Evolutionary conservation across 2,113 vertebrate genomes (phyloP).

Genomic region (Pachypanchax playfairii): DNA sequence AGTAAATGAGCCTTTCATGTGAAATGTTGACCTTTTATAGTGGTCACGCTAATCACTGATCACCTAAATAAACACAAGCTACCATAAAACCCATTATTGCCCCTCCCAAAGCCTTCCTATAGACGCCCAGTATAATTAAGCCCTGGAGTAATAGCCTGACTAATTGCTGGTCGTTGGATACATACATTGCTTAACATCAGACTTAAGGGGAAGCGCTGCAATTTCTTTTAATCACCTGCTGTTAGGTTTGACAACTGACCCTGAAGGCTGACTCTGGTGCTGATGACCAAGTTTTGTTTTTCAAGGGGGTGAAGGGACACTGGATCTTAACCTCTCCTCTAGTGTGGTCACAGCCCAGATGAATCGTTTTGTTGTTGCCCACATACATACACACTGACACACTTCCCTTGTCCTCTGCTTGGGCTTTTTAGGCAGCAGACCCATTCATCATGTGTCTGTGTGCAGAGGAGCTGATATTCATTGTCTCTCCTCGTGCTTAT

Average conservation of each 20-base stretch:
- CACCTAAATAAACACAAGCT: constrained; percentile 56
- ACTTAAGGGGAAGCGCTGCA: constrained; percentile 33
- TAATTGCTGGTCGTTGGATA: constrained; percentile 63
- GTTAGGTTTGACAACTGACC: constrained; percentile 53
- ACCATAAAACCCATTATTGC: constrained; percentile 54
- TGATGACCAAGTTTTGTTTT: constrained; percentile 24
- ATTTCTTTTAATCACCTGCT: constrained; percentile 64
- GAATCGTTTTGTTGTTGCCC: constrained; percentile 36
- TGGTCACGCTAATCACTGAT: constrained; percentile 65
- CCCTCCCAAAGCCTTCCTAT: constrained; percentile 43
- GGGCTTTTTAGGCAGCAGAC: constrained; percentile 53
- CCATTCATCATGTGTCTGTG: constrained; percentile 65
- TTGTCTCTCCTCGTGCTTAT: constrained; percentile 57
- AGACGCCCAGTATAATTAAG: constrained; percentile 56
- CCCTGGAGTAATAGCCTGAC: constrained; percentile 57
- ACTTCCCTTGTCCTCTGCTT: constrained; percentile 48
- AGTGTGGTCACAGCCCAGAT: constrained; percentile 55
- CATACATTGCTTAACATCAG: constrained; percentile 35
- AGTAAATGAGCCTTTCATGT: constrained; percentile 29
- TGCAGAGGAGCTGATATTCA: constrained; percentile 57
- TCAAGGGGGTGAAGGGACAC: constrained; percentile 5
- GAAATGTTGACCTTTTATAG: constrained; percentile 56
- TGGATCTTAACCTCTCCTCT: constrained; percentile 31
- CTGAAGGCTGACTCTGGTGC: constrained; percentile 9
- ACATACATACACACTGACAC: constrained; percentile 40